Conservation (phyloP, 2,797 vertebrate genomes). For the Lepilemur ruficaudatus region DNA sequence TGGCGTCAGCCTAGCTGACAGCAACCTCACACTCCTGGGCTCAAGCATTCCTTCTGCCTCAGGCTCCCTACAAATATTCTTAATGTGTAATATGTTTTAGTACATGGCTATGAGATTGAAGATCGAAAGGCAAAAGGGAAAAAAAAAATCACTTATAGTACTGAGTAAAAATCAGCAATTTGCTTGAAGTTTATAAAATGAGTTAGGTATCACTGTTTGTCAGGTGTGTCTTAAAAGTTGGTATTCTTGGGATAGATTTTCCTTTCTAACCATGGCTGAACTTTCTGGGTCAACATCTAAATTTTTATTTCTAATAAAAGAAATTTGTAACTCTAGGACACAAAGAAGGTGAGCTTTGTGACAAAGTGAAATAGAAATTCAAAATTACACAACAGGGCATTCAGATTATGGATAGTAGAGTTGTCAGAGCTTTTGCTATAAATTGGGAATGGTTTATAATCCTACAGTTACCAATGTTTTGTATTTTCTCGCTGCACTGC, state of each 20-base stretch:
- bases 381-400: background rate
- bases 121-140: background rate
- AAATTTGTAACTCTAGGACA: background rate
- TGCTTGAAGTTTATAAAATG: constrained; percentile 37
- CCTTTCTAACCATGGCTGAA: background rate
- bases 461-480: background rate
- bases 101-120: constrained; percentile 35
- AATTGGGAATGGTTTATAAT: background rate
- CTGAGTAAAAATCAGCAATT: background rate
- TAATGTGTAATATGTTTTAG: background rate
- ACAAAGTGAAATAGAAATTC: background rate
- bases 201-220: background rate
- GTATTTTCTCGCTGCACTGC: background rate
- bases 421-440: background rate
- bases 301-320: constrained; percentile 39
- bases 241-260: constrained; percentile 41
- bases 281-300: constrained; percentile 31
- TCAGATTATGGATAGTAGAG: background rate
- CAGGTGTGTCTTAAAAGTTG: constrained; percentile 19
- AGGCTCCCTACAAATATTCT: background rate
- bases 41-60: too few species aligned
- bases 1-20: too few species aligned
- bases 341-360: background rate
- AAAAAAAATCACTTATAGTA: background rate
- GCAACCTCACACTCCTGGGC: too few species aligned